These are phyloP conservation scores for Anadara kagoshimensis DNA, from an alignment of 1,140 invertebrate genomes.

Conservation along the genomic window DNA sequence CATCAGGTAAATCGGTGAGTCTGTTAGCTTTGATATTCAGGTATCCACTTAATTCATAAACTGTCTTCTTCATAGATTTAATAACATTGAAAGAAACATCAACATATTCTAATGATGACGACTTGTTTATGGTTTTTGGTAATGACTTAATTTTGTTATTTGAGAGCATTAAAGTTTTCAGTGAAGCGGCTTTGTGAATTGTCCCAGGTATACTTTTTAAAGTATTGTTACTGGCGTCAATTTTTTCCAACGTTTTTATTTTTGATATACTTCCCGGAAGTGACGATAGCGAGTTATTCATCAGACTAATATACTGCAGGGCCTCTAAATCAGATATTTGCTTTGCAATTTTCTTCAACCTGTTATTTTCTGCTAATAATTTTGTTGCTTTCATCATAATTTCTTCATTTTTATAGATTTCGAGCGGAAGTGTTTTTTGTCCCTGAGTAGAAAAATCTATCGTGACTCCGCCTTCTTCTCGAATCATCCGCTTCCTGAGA, in stretches of 20 bases:
- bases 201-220: conserved; percentile 63
- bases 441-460: conserved; percentile 60
- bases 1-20: conserved; percentile 64
- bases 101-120: conserved; percentile 51
- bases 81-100: conserved; percentile 64
- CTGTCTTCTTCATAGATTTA: conserved; percentile 61
- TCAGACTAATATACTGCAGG: conserved; percentile 56
- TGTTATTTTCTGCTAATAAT: conserved; percentile 62
- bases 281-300: conserved; percentile 55
- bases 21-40: conserved; percentile 63
- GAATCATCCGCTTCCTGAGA: conserved; percentile 46
- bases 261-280: conserved; percentile 64
- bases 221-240: conserved; percentile 59
- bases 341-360: conserved; percentile 66
- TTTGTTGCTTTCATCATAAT: conserved; percentile 51
- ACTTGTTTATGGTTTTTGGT: conserved; percentile 66
- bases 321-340: conserved; percentile 57
- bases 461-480: conserved; percentile 35
- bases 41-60: conserved; percentile 64
- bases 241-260: conserved; percentile 54
- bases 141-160: conserved; percentile 65
- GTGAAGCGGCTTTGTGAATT: conserved; percentile 56
- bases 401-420: conserved; percentile 71
- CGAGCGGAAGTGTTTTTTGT: conserved; percentile 61
- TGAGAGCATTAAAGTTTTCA: conserved; percentile 53